A percentile compares a stretch with the other conserved stretches of the same genome.
phyloP scores from a whole-genome alignment of 1,140 invertebrate species.

The Zeugodacus cucurbitae region DNA sequence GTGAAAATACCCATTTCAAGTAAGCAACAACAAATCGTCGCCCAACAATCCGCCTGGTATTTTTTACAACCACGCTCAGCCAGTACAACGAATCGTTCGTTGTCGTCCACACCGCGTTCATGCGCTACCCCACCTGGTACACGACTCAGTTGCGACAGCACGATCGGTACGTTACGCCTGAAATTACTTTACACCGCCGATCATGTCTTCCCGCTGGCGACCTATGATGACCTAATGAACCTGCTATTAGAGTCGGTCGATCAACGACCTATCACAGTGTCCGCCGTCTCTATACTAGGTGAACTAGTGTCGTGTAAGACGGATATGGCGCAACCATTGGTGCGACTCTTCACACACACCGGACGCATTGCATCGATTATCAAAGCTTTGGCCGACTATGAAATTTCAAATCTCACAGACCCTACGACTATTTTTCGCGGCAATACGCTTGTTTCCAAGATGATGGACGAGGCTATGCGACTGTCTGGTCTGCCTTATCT shows the following conservation, averaged over 20 bases:
- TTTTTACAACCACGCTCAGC: conserved; percentile 80
- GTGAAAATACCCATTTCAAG: conserved; percentile 80
- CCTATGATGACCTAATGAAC: conserved; percentile 81
- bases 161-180: conserved; percentile 83
- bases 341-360: conserved; percentile 85
- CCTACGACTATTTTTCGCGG: conserved; percentile 94
- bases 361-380: conserved; percentile 86
- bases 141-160: conserved; percentile 70
- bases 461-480: conserved; percentile 96
- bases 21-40: conserved; percentile 72
- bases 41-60: conserved; percentile 77
- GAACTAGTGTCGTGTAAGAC: conserved; percentile 87
- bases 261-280: conserved; percentile 84
- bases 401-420: conserved; percentile 90
- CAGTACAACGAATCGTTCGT: conserved; percentile 68
- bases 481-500: conserved; percentile 89
- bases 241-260: conserved; percentile 80
- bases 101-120: conserved; percentile 72
- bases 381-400: conserved; percentile 81
- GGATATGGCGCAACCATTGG: conserved; percentile 87
- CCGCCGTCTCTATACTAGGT: conserved; percentile 86
- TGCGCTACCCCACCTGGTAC: conserved; percentile 77
- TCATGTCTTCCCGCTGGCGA: conserved; percentile 84
- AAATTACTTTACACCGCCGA: conserved; percentile 89
- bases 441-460: conserved; percentile 92